Percentiles rank a stretch among this genome's conserved stretches.
Evolutionary conservation across 2,888 invertebrate genomes (phyloP).

Genomic region (Torymus aiolomorphi): DNA sequence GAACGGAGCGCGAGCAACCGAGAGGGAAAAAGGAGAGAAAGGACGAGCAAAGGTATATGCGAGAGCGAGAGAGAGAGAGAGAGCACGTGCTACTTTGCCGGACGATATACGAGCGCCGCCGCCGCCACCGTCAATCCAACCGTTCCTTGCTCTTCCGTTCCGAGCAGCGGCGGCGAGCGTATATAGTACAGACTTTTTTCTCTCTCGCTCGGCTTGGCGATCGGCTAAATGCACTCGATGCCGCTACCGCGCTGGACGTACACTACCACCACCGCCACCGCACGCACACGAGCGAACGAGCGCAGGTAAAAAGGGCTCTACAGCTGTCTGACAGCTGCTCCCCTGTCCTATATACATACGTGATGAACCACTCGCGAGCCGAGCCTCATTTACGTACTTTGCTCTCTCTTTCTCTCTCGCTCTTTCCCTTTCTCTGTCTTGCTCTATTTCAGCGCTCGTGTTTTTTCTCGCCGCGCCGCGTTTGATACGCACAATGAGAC

Average conservation of each 20-base stretch:
- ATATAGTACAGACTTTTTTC: slow-evolving; percentile 16
- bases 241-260: slow-evolving; percentile 61
- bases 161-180: neutral
- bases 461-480: slow-evolving; percentile 17
- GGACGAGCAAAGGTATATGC: slow-evolving; percentile 14
- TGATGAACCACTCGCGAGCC: slow-evolving; percentile 67
- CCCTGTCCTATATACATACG: slow-evolving; percentile 74
- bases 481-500: slow-evolving; percentile 49
- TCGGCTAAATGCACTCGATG: slow-evolving; percentile 57
- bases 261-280: neutral
- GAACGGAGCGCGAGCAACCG: slow-evolving; percentile 53
- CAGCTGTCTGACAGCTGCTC: slow-evolving; percentile 76
- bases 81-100: slow-evolving; percentile 56
- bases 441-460: slow-evolving; percentile 22
- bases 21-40: slow-evolving; percentile 41
- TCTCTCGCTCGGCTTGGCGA: slow-evolving; percentile 35
- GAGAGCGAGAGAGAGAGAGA: too few relatives aligned
- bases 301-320: slow-evolving; percentile 75
- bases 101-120: slow-evolving; percentile 40
- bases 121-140: slow-evolving; percentile 26
- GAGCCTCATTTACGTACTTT: slow-evolving; percentile 45
- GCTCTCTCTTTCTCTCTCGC: slow-evolving; percentile 19
- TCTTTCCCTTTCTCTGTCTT: neutral
- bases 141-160: slow-evolving; percentile 42
- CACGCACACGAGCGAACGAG: neutral